Base-by-base conservation (phyloP, 2,888 invertebrate species). In the Mythimna lalbum region DNA sequence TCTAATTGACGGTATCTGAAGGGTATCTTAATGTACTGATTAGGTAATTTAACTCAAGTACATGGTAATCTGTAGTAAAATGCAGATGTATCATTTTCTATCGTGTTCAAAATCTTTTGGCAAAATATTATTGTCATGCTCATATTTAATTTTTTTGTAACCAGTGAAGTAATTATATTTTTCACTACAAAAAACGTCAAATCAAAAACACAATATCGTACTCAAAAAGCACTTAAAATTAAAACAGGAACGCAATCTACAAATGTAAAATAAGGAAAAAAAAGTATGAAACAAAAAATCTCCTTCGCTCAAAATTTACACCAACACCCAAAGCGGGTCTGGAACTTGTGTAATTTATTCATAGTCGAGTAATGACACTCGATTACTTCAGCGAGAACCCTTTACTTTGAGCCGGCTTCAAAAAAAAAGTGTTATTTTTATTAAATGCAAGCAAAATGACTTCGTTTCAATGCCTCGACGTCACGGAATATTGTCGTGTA, bases 331-430 rank as follows among this genome's bases (percentile, higher is more conserved):
- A 89, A 90, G 90, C 87, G 88, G 85, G 86, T 88, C 90, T 88
- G 90, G 87, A 91, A 93, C 91, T 93, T 91, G 89, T 88, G 92
- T 95, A 95, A 95, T 95, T 95, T 95, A 95, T 95, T 95, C 95
- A 95, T 95, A 95, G 95, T 93, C 94, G 88, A 92, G 93, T 95
- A 95, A 95, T 95, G 95, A 95, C 94, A 95, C 95, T 95, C 95
- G 95, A 95, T 95, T 95, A 95, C 94, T 94, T 93, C 89, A 91
- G 90, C 92, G 91, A 90, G 91, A 94, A 94, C 95, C 95, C 94
- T 94, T 95, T 93, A 91, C 91, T 89, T 85, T 83, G 91, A 85
- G 90, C 89, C 84, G 81, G 89, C 90, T 92, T 90, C 85, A 66
- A 93, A 93, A 89, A 43, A 94, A 93, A 91, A 90, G 89, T 91